These are phyloP conservation scores for Drosophila serrata DNA, from an alignment of 1,140 invertebrate genomes.

Conservation along the genomic window DNA sequence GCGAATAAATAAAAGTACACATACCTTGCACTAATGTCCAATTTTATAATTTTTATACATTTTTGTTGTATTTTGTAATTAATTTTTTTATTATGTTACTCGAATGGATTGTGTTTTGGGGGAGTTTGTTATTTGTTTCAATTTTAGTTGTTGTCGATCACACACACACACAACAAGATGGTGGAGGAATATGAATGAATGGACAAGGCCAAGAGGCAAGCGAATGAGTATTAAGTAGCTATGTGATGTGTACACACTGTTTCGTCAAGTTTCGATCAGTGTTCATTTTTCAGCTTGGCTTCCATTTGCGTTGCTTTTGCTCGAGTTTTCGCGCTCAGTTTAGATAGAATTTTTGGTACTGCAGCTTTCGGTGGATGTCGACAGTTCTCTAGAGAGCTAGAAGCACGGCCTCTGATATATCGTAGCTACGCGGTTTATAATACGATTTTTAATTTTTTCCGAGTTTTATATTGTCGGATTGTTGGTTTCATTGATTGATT, in stretches of 20 bases:
- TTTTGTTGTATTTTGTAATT: conserved; percentile 16
- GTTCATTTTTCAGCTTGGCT: conserved; percentile 39
- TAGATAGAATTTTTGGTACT: conserved; percentile 58
- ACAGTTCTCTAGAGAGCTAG: conserved; percentile 74
- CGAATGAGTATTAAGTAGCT: conserved; percentile 13
- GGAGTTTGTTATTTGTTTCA: conserved; percentile 8
- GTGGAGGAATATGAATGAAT: conserved; percentile 25
- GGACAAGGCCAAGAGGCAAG: conserved; percentile 1
- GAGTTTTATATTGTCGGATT: conserved; percentile 26
- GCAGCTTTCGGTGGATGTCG: conserved; percentile 51
- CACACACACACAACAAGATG: conserved; percentile 22
- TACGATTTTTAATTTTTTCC: conserved; percentile 27
- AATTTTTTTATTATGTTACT: conserved; percentile 12
- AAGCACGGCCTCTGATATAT: conserved; percentile 85
- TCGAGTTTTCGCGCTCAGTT: conserved; percentile 9
- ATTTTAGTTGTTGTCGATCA: conserved; percentile 3
- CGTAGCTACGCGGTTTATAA: conserved; percentile 68
- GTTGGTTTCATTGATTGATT: conserved; percentile 37
- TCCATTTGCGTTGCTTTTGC: conserved; percentile 74
- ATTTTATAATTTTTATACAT: conserved; percentile 45
- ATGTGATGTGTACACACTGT: conserved; percentile 27
- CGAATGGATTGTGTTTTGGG: conserved; percentile 17
- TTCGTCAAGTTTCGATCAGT: conserved; percentile 21
- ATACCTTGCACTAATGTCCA: conserved; percentile 82
- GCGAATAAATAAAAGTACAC: conserved; percentile 74